Conservation (phyloP, 2,888 invertebrate genomes). For the Synanthedon tipuliformis region DNA sequence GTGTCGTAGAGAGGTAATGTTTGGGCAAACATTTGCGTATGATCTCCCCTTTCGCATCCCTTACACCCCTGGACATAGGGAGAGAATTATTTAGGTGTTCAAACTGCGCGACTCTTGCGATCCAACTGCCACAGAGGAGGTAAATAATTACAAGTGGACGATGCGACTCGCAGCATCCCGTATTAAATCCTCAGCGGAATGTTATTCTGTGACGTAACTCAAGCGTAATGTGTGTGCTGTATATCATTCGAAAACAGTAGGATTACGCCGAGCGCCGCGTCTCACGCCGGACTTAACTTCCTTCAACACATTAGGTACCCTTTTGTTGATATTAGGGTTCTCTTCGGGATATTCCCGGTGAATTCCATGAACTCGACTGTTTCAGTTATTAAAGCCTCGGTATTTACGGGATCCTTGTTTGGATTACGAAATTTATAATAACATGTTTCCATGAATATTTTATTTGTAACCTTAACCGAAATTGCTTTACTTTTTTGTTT, state of each 20-base stretch:
- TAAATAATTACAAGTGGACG: too few species aligned
- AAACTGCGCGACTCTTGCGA: background rate
- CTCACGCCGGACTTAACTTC: slow-evolving; percentile 20
- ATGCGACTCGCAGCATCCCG: too few species aligned
- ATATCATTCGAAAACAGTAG: background rate
- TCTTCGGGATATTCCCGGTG: slow-evolving; percentile 8
- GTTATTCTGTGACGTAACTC: too few species aligned
- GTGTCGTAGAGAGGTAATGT: slow-evolving; percentile 20
- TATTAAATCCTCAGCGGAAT: too few species aligned
- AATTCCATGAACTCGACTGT: background rate
- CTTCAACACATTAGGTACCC: slow-evolving; percentile 21
- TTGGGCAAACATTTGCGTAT: slow-evolving; percentile 40
- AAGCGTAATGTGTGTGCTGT: too few species aligned
- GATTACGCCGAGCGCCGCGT: slow-evolving; percentile 5
- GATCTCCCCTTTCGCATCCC: slow-evolving; percentile 6
- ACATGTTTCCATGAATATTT: background rate
- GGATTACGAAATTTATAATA: background rate
- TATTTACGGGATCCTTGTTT: background rate
- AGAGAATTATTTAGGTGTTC: background rate
- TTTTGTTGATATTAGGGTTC: slow-evolving; percentile 20
- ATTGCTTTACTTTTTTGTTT: too few species aligned
- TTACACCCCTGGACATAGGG: slow-evolving; percentile 1
- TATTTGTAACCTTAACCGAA: too few species aligned
- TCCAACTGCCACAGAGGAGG: background rate
- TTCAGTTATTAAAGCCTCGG: background rate